Conservation (phyloP, 1,140 invertebrate genomes). For the Brachionus manjavacas region DNA sequence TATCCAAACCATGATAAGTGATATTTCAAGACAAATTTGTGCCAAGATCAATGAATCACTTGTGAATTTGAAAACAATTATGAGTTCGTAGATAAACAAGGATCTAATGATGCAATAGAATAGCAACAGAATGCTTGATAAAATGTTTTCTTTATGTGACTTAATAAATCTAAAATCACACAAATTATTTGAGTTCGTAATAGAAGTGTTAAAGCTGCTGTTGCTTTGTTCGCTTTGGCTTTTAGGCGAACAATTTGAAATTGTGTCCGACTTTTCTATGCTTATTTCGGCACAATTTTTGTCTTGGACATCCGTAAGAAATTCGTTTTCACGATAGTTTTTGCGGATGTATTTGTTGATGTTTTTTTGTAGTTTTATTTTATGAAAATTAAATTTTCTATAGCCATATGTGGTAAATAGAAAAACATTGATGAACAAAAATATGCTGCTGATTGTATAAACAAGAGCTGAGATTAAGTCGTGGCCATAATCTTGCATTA, state of each 20-base stretch:
- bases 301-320: background rate
- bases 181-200: background rate
- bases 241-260: background rate
- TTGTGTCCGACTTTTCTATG: background rate
- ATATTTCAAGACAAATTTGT: background rate
- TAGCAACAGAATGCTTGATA: background rate
- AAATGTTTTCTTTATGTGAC: background rate
- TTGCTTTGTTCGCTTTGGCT: background rate
- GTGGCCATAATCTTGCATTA: constrained; percentile 14
- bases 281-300: background rate
- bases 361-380: constrained; percentile 11
- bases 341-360: background rate
- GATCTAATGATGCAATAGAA: constrained; percentile 10
- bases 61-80: background rate
- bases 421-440: background rate
- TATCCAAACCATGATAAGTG: background rate
- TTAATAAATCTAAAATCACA: background rate
- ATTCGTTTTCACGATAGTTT: constrained; percentile 2
- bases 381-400: background rate
- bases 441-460: background rate
- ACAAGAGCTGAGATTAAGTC: background rate
- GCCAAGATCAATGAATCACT: background rate
- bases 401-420: background rate
- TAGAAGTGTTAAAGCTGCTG: constrained; percentile 3
- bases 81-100: background rate